Evolutionary conservation across 2,797 vertebrate genomes (phyloP).

Genomic region (Decapterus maruadsi): DNA sequence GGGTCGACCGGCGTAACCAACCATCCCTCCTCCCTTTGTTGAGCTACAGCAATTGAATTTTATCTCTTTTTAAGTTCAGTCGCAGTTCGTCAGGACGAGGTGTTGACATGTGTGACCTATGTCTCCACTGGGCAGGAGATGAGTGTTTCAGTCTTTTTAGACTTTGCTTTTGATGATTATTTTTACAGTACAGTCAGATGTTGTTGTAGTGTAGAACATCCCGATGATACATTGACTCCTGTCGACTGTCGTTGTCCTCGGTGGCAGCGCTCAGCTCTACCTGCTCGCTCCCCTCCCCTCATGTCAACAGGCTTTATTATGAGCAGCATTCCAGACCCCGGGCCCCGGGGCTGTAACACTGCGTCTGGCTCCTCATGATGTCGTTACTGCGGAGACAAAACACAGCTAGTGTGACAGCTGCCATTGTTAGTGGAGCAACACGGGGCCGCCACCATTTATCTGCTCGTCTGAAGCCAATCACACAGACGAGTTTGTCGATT

Average conservation of each 20-base stretch:
- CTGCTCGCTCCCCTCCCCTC: constrained; percentile 4
- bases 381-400: constrained; percentile 12
- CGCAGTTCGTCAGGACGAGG: no score
- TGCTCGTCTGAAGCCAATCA: not conserved
- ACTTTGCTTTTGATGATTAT: no score
- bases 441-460: not conserved
- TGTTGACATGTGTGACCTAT: no score
- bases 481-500: not conserved
- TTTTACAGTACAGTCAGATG: no score
- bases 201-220: not conserved
- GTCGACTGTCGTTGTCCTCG: not conserved
- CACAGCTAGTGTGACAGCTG: constrained; percentile 51
- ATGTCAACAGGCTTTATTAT: constrained; percentile 61
- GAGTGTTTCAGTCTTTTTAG: no score
- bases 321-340: constrained; percentile 58
- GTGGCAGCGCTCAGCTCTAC: not conserved
- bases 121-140: no score
- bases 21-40: no score
- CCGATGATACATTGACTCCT: no score
- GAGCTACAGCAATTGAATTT: no score
- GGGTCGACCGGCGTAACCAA: no score
- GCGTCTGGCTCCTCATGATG: constrained; percentile 48
- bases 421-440: constrained; percentile 33
- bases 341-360: constrained; percentile 24
- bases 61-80: no score